These are phyloP conservation scores for Lycaena phlaeas DNA, from an alignment of 2,888 invertebrate species.

Conservation along the genomic window DNA sequence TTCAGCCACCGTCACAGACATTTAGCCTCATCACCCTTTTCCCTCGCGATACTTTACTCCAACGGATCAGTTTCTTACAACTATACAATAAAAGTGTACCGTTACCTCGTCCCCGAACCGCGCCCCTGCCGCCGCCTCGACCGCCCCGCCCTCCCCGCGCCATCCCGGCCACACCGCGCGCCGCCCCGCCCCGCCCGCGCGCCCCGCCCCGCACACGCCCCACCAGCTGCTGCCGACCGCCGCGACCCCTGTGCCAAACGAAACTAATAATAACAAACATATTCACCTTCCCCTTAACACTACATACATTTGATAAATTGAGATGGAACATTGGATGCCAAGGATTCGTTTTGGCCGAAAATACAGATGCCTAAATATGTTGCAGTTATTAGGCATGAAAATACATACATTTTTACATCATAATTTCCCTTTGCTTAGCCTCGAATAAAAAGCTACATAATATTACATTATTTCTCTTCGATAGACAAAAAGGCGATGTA, in stretches of 20 bases:
- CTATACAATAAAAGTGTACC: background rate
- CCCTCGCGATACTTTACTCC: too few species aligned
- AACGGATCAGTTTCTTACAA: too few species aligned
- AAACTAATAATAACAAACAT: background rate
- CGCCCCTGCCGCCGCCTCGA: background rate
- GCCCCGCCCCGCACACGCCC: constrained; percentile 5
- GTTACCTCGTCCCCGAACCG: background rate
- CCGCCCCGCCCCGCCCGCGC: background rate
- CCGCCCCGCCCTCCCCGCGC: background rate
- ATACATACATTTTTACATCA: too few species aligned
- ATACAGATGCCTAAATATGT: too few species aligned
- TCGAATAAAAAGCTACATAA: too few species aligned
- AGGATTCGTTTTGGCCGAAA: too few species aligned
- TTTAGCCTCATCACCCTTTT: too few species aligned
- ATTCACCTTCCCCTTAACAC: background rate
- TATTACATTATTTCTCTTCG: too few species aligned
- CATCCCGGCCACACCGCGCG: background rate
- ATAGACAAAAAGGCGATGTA: too few species aligned
- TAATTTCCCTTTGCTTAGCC: too few species aligned
- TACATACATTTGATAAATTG: background rate
- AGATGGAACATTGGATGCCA: background rate
- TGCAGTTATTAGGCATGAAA: too few species aligned
- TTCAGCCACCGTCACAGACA: too few species aligned
- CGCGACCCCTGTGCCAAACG: constrained; percentile 13
- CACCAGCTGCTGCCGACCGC: constrained; percentile 17